Evolutionary conservation across 1,140 invertebrate species (phyloP), one percentile per base, ranked within the genome.

Genomic region (Maconellicoccus hirsutus): DNA sequence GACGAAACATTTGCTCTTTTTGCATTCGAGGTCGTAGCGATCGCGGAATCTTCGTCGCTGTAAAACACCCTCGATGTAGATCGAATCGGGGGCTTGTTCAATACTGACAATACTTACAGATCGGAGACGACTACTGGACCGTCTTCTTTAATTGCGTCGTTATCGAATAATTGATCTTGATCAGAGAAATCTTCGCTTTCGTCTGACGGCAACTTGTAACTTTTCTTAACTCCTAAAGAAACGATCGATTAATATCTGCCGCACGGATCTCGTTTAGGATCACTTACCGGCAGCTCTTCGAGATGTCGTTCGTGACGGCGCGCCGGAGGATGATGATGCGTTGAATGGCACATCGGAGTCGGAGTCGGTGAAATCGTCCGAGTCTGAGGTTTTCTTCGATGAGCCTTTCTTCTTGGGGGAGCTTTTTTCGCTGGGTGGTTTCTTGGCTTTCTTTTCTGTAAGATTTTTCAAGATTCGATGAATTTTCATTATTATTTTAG

Each of bases 381-480:
- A 33, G 29, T 33, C 29, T 52, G n/a, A 52, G n/a, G 2, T 16
- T 16, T 52, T 52, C 16, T 52, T 52, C 4, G 10, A 16, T 16
- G 6, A 71, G 42, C 74, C 71, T 26, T 70, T 70, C 69, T 75
- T 75, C 71, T 75, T 75, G n/a, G 73, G 73, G 26, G 70, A 70
- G 19, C 33, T 69, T 70, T 73, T 73, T 27, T 61, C 38, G 14
- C 29, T 70, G 7, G 26, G 33, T 59, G 8, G 22, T 14, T 26
- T 29, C 70, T 80, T 79, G 61, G 79, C 78, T 72, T 76, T 72
- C 70, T 78, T 77, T 73, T 82, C 74, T 79, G 79, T 73, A 79
- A 80, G 4, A 79, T 80, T 74, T 79, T 80, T 72, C 78, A 23
- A 86, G 85, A 27, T 85, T 84, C 75, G 73, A 59, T 74, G 61